These are phyloP conservation scores for Ceramica pisi DNA, from an alignment of 2,888 invertebrate species.

Conservation along the genomic window DNA sequence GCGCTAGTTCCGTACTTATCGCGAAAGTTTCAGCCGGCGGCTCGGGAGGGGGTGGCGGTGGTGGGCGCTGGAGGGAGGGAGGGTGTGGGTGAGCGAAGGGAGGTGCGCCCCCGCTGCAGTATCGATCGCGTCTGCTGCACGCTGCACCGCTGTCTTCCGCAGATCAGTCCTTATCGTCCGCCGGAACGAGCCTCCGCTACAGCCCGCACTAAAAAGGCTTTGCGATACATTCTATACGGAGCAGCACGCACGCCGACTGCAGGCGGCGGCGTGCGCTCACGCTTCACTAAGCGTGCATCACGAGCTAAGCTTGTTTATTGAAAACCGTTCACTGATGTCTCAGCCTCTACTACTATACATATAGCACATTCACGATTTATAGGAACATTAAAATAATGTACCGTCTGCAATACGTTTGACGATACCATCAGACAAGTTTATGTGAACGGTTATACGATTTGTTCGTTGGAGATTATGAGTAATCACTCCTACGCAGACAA, in stretches of 20 bases:
- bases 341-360: conserved; percentile 63
- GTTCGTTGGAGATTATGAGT: conserved; percentile 41
- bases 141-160: conserved; percentile 89
- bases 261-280: conserved; percentile 76
- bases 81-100: conserved; percentile 55
- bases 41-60: conserved; percentile 61
- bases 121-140: conserved; percentile 90
- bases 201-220: conserved; percentile 82
- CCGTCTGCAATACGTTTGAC: conserved; percentile 59
- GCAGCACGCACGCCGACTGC: conserved; percentile 77
- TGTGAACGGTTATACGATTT: conserved; percentile 34
- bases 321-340: conserved; percentile 75
- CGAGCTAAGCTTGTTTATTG: conserved; percentile 81
- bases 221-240: conserved; percentile 75
- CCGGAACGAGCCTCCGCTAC: conserved; percentile 82
- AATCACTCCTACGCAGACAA: conserved; percentile 8
- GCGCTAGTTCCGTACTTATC: conserved; percentile 91
- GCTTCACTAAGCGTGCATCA: conserved; percentile 64
- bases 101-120: conserved; percentile 81
- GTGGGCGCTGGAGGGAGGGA: conserved; percentile 57
- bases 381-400: conserved; percentile 68
- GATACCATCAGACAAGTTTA: conserved; percentile 53
- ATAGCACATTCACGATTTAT: conserved; percentile 69
- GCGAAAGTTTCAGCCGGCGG: conserved; percentile 89
- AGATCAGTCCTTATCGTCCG: conserved; percentile 89